A percentile compares a stretch with the other conserved stretches of the same genome.
Evolutionary conservation across 2,113 vertebrate genomes (phyloP).

Genomic region (Paedocypris sp.): DNA sequence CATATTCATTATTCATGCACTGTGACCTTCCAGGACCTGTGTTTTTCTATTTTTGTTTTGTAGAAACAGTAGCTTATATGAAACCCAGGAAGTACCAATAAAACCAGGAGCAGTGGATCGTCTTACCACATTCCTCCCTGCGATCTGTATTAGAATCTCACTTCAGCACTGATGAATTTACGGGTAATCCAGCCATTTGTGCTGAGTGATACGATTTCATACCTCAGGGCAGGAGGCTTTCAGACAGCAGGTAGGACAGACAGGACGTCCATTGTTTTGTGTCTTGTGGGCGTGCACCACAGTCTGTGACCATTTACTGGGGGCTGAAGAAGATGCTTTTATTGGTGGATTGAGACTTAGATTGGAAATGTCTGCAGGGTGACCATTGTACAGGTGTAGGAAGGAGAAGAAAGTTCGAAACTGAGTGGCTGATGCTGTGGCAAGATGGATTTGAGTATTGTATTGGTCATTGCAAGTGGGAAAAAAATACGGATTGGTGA

Average conservation of each 20-base stretch:
- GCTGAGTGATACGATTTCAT: conserved; percentile 59
- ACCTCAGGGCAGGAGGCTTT: conserved; percentile 53
- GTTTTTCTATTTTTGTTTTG: conserved; percentile 1
- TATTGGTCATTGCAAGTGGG: too few species aligned
- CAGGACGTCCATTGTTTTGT: conserved; percentile 53
- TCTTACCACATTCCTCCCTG: conserved; percentile 31
- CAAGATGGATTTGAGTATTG: too few species aligned
- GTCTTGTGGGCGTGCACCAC: conserved; percentile 51
- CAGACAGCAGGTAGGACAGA: conserved; percentile 47
- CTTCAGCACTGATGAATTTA: conserved; percentile 48
- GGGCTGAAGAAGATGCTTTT: conserved; percentile 13
- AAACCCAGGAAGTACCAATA: conserved; percentile 10
- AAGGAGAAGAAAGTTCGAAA: conserved; percentile 1
- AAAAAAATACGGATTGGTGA: too few species aligned
- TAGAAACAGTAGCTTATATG: not conserved
- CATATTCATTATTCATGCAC: conserved; percentile 40
- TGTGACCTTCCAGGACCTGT: not conserved
- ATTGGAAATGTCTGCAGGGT: conserved; percentile 17
- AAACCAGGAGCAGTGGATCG: not conserved
- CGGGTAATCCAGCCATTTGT: conserved; percentile 55
- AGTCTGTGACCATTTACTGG: conserved; percentile 34
- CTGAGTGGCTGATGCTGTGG: too few species aligned
- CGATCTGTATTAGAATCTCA: conserved; percentile 53
- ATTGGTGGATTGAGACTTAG: conserved; percentile 32
- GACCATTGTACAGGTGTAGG: conserved; percentile 9